These are phyloP conservation scores for Dynastes maya DNA, from an alignment of 2,888 invertebrate species.

Conservation along the genomic window DNA sequence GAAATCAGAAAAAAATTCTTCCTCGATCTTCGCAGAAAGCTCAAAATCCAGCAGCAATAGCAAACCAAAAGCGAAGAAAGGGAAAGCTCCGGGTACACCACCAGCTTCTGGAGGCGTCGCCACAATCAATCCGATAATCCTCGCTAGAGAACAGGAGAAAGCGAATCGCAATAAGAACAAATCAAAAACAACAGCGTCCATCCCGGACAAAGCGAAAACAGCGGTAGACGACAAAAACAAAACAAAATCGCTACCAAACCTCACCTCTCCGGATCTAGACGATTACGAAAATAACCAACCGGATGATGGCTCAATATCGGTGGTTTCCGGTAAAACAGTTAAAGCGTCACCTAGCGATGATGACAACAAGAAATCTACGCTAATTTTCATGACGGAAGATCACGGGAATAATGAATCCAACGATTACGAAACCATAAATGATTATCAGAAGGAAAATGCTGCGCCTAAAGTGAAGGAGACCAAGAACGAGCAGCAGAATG, in stretches of 20 bases:
- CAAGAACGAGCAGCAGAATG: neutral
- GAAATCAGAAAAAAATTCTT: neutral
- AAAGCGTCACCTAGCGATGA: constrained; percentile 11
- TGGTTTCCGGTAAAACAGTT: constrained; percentile 12
- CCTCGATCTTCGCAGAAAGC: neutral
- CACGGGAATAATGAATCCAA: constrained; percentile 46
- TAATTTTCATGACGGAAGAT: constrained; percentile 55
- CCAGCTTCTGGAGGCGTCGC: neutral
- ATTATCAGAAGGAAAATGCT: neutral
- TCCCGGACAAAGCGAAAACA: neutral
- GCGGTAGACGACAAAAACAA: neutral
- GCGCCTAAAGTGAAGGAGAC: neutral
- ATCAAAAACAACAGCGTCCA: neutral
- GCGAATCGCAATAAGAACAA: neutral
- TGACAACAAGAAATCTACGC: constrained; percentile 51
- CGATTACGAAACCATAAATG: constrained; percentile 35
- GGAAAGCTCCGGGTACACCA: neutral
- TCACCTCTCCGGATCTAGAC: neutral
- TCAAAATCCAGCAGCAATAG: neutral
- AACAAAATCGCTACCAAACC: neutral
- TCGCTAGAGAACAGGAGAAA: neutral
- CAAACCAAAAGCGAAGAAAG: constrained; percentile 1
- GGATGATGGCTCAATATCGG: neutral
- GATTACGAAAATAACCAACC: constrained; percentile 40
- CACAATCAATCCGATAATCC: neutral